Evolutionary conservation across 1,140 invertebrate species (phyloP).

Genomic region (Popillia japonica): DNA sequence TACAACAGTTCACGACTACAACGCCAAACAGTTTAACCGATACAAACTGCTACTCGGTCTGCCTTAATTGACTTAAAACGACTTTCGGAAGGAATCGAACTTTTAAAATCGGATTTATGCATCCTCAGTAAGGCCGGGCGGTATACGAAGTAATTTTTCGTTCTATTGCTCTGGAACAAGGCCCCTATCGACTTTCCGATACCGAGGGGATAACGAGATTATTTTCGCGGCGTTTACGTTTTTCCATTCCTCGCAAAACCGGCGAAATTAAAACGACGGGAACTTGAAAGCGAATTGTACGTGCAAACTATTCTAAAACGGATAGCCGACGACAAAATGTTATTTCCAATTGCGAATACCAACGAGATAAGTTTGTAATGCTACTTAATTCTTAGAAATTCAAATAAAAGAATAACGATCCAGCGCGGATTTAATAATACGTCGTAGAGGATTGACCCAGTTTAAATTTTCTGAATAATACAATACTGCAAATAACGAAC

Average conservation of each 20-base stretch:
- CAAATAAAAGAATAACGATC: too few species aligned
- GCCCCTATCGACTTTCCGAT: not conserved
- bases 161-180: constrained; percentile 1
- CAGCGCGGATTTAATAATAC: too few species aligned
- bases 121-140: not conserved
- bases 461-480: too few species aligned
- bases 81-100: not conserved
- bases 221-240: not conserved
- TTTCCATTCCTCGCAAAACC: not conserved
- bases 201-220: not conserved
- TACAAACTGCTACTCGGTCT: not conserved
- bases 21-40: not conserved
- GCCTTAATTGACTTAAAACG: not conserved
- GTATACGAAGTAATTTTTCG: not conserved
- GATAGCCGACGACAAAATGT: too few species aligned
- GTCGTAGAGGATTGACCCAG: too few species aligned
- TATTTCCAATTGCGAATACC: too few species aligned
- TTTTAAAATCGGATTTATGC: not conserved
- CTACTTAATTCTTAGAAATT: too few species aligned
- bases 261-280: not conserved
- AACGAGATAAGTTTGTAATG: too few species aligned
- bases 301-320: too few species aligned
- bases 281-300: not conserved
- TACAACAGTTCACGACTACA: not conserved
- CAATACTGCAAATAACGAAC: too few species aligned